These are phyloP conservation scores for Pogonophryne albipinna DNA, from an alignment of 2,797 vertebrate genomes.

Conservation along the genomic window DNA sequence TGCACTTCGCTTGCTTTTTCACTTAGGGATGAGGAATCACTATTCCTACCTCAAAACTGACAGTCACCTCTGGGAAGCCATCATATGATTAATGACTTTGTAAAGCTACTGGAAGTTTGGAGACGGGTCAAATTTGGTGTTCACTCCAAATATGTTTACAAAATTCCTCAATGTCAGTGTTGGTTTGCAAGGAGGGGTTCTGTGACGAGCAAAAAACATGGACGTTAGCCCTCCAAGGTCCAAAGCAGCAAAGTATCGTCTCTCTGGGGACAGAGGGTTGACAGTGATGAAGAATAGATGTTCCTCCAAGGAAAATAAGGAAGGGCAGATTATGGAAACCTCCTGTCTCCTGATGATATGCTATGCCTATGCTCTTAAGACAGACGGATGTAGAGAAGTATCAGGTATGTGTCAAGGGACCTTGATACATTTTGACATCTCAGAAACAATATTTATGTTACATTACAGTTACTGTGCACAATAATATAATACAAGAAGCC, in stretches of 20 bases:
- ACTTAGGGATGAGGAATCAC: constrained; percentile 83
- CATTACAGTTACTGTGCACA: constrained; percentile 63
- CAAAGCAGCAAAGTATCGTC: constrained; percentile 74
- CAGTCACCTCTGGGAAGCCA: constrained; percentile 83
- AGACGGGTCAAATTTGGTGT: constrained; percentile 69
- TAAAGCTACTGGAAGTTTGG: constrained; percentile 82
- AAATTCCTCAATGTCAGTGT: constrained; percentile 75
- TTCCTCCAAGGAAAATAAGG: constrained; percentile 78
- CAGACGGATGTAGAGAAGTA: constrained; percentile 79
- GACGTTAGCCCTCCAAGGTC: constrained; percentile 65
- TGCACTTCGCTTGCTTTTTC: constrained; percentile 85
- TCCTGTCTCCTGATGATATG: constrained; percentile 77
- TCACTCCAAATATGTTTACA: constrained; percentile 81
- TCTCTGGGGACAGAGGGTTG: constrained; percentile 77
- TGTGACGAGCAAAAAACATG: constrained; percentile 72
- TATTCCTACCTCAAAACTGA: constrained; percentile 76
- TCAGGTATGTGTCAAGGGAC: constrained; percentile 80
- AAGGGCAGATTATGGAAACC: constrained; percentile 78
- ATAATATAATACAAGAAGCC: constrained; percentile 65
- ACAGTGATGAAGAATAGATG: constrained; percentile 83
- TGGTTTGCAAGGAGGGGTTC: constrained; percentile 79
- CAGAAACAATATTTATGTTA: constrained; percentile 72
- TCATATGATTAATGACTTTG: constrained; percentile 83
- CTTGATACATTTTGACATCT: constrained; percentile 63
- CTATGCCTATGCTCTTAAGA: constrained; percentile 70